These are phyloP conservation scores for Hemitrygon akajei DNA, from an alignment of 2,797 vertebrate species.

Conservation along the genomic window DNA sequence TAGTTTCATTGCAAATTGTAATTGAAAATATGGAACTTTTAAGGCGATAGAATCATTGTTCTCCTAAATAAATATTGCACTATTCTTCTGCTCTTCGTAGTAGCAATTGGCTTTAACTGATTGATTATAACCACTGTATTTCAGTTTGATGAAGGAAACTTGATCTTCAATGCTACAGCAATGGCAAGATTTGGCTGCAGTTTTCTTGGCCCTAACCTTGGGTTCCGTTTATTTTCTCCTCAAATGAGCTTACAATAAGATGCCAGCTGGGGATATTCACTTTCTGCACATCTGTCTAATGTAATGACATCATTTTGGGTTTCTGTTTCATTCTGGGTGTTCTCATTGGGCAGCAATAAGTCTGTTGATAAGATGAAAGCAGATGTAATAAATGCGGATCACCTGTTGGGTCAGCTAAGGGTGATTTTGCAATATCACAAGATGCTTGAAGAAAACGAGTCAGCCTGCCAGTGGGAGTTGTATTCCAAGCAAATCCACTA, in stretches of 20 bases:
- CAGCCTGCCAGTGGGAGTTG: background rate
- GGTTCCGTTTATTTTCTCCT: background rate
- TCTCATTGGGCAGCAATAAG: background rate
- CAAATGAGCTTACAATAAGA: background rate
- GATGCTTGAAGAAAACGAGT: background rate
- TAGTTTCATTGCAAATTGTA: background rate
- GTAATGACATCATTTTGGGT: background rate
- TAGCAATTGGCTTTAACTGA: background rate
- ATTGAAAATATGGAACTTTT: background rate
- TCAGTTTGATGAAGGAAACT: no score
- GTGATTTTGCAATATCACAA: background rate
- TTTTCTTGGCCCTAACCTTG: background rate
- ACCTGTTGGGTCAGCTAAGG: background rate
- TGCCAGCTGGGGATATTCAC: background rate
- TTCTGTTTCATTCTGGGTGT: background rate
- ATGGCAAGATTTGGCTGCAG: background rate
- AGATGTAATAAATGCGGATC: background rate
- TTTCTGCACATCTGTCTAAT: background rate
- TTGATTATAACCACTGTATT: background rate
- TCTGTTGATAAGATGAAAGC: background rate
- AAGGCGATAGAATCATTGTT: background rate
- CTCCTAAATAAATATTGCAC: background rate
- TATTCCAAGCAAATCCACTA: background rate
- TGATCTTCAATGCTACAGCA: background rate
- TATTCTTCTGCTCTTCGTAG: background rate